phyloP scores from a whole-genome alignment of 1,140 invertebrate species.

The Lasioglossum baleicum region DNA sequence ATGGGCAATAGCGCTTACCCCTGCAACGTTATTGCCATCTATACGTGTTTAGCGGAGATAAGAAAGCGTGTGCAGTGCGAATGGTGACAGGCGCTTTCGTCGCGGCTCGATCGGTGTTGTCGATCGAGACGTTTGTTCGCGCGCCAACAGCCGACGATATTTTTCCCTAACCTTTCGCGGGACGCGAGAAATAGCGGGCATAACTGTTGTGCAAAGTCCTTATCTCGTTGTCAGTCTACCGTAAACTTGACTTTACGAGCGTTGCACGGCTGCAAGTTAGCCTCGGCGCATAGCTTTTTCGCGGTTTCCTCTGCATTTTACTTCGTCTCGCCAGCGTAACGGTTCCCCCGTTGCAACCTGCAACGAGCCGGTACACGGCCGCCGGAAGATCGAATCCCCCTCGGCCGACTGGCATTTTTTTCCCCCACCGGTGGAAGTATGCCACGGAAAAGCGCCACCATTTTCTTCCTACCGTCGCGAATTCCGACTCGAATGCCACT shows the following conservation, averaged over 20 bases:
- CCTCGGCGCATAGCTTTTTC: constrained; percentile 60
- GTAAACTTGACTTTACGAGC: constrained; percentile 73
- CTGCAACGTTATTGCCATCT: no score
- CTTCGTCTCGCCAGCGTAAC: constrained; percentile 68
- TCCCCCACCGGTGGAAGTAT: constrained; percentile 1
- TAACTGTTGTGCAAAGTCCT: constrained; percentile 70
- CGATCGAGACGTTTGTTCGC: no score
- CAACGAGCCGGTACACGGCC: constrained; percentile 13
- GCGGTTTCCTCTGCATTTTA: constrained; percentile 66
- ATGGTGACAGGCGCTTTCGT: no score
- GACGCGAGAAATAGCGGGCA: constrained; percentile 67
- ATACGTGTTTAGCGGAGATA: no score
- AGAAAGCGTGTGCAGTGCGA: no score
- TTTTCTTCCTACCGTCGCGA: constrained; percentile 6
- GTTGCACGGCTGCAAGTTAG: constrained; percentile 7
- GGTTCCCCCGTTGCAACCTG: constrained; percentile 52
- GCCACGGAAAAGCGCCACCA: constrained; percentile 10
- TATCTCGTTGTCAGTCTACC: constrained; percentile 70
- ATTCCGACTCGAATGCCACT: no score
- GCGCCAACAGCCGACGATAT: no score
- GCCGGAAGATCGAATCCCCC: constrained; percentile 11
- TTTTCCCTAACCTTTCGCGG: not conserved
- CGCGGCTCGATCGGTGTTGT: no score
- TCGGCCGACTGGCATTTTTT: constrained; percentile 23
- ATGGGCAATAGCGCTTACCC: no score